phyloP scores from a whole-genome alignment of 2,113 vertebrate species.

The Uropsilus gracilis region DNA sequence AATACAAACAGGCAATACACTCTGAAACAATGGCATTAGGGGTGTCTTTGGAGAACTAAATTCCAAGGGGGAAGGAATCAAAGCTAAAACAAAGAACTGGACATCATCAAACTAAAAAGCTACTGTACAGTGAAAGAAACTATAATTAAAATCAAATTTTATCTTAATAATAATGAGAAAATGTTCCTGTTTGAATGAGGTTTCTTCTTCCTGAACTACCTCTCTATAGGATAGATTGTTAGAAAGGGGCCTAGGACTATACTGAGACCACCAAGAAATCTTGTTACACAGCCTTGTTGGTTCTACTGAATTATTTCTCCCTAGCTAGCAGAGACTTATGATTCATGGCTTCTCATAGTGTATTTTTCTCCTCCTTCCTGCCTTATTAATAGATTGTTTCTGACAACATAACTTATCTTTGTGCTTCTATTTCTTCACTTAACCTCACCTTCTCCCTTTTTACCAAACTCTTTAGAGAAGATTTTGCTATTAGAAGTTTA shows the following conservation, averaged over 20 bases:
- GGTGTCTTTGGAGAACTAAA: too few species aligned
- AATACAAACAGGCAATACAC: too few species aligned
- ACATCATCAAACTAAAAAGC: too few species aligned
- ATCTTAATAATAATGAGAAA: neutral
- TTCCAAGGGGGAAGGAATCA: too few species aligned
- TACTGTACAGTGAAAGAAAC: too few species aligned
- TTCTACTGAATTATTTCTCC: neutral
- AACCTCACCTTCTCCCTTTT: neutral
- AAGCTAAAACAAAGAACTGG: too few species aligned
- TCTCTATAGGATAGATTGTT: neutral
- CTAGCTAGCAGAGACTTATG: neutral
- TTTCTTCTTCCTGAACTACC: neutral
- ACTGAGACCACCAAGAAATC: too few species aligned
- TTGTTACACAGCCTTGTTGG: neutral
- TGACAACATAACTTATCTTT: neutral
- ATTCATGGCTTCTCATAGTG: neutral
- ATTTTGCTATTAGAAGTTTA: neutral
- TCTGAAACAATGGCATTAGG: too few species aligned
- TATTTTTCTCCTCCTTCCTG: neutral
- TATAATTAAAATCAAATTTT: neutral
- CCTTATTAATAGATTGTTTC: neutral
- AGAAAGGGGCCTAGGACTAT: rapidly evolving
- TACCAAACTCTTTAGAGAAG: neutral
- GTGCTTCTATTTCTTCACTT: neutral
- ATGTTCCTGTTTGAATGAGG: neutral